Evolutionary conservation across 2,888 invertebrate genomes (phyloP).

Genomic region (Conus canariensis): DNA sequence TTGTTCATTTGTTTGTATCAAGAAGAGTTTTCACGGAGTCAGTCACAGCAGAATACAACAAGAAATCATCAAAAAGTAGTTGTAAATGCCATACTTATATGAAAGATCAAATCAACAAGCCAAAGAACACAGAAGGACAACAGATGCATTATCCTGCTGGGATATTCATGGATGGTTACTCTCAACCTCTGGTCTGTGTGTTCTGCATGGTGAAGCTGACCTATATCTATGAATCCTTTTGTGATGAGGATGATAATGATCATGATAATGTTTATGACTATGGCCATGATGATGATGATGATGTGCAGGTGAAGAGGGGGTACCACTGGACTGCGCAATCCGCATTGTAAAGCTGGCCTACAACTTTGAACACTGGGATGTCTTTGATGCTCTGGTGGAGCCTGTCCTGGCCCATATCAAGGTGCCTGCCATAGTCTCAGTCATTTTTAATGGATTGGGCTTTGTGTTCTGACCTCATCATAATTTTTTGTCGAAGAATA

Average conservation of each 20-base stretch:
- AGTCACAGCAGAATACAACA: too few relatives aligned
- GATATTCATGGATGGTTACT: too few relatives aligned
- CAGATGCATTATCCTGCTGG: too few relatives aligned
- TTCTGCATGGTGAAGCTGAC: not conserved
- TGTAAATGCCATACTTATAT: too few relatives aligned
- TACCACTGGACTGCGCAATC: conserved; percentile 74
- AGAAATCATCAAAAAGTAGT: too few relatives aligned
- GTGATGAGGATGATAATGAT: not conserved
- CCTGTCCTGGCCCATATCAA: conserved; percentile 64
- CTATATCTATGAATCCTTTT: not conserved
- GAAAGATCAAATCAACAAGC: too few relatives aligned
- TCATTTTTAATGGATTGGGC: too few relatives aligned
- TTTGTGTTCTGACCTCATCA: too few relatives aligned
- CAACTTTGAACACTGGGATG: conserved; percentile 77
- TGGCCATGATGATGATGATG: not conserved
- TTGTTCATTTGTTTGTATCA: too few relatives aligned
- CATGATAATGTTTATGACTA: not conserved
- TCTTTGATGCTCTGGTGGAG: conserved; percentile 72
- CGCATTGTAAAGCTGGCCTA: conserved; percentile 76
- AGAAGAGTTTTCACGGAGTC: too few relatives aligned
- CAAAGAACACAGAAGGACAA: not conserved
- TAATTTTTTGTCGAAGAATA: too few relatives aligned
- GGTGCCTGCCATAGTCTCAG: conserved; percentile 55
- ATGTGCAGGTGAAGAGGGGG: conserved; percentile 74
- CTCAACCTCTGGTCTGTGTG: not conserved